Base-by-base conservation (phyloP, 2,888 invertebrate species). In the Stenotaenia linearis region DNA sequence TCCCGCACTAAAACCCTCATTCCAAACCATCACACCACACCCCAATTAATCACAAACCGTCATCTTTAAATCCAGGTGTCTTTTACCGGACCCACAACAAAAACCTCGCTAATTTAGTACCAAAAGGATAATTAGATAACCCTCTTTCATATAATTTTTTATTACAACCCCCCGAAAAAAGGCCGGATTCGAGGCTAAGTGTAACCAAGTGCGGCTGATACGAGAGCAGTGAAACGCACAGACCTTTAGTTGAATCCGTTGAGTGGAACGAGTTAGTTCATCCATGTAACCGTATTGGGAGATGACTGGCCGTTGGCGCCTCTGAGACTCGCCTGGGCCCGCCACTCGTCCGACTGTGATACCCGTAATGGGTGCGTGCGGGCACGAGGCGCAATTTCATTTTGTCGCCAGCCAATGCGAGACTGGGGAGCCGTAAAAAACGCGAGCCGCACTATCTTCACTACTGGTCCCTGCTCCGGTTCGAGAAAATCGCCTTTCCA, bases 201-300 rank as follows among this genome's bases (percentile, higher is more conserved):
- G 56, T 56, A 56, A n/a, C 40, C 40, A 4, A 40, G 40, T 40
- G 40, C 12, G n/a, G 40, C 40, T 40, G 40, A 40, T 40, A 40
- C n/a, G 40, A 40, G 56, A 56, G 56, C 56, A 56, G 56, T 23
- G 56, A 56, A 56, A 56, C 56, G 56, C 18, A 56, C 56, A 56
- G 56, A 56, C 56, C 56, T 56, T 56, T 56, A 56, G 56, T 56
- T 56, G 56, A 56, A 56, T 56, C 56, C 56, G 56, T 56, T 56
- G 56, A 56, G 56, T 56, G 56, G 56, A 56, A 56, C 56, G 56
- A 56, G 56, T 56, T 56, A 56, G 56, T 56, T 56, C 56, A 56
- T 56, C 56, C 56, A 56, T 56, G 56, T 56, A 56, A 56, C 56
- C 56, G 56, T 56, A 56, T 56, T 56, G 56, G 56, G 56, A 56